A percentile compares a stretch with the other conserved stretches of the same genome.
These are phyloP conservation scores for Zaprionus kolodkinae DNA, from an alignment of 1,140 invertebrate species.

Conservation along the genomic window DNA sequence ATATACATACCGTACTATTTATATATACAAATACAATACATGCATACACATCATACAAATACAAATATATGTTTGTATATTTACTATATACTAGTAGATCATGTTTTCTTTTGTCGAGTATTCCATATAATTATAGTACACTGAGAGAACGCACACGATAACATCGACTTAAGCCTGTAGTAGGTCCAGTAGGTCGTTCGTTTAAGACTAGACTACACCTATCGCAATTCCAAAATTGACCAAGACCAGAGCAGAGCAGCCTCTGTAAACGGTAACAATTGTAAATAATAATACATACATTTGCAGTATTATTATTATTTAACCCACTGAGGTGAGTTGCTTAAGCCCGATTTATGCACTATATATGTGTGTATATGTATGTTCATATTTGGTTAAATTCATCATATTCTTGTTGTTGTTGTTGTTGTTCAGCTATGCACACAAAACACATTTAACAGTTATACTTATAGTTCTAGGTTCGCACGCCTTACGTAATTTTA, in stretches of 20 bases:
- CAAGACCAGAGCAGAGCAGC: conserved; percentile 41
- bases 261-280: conserved; percentile 12
- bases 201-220: conserved; percentile 29
- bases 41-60: conserved; percentile 50
- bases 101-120: not conserved
- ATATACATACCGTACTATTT: conserved; percentile 62
- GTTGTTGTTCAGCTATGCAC: conserved; percentile 34
- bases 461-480: conserved; percentile 43
- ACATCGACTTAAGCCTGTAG: conserved; percentile 60
- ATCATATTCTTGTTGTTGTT: conserved; percentile 16
- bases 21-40: conserved; percentile 63
- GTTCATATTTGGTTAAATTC: conserved; percentile 6
- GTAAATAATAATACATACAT: not conserved
- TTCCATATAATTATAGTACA: conserved; percentile 51
- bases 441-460: conserved; percentile 63
- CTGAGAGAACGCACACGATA: conserved; percentile 62
- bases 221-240: conserved; percentile 70
- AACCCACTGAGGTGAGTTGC: not conserved
- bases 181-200: conserved; percentile 3
- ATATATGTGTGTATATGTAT: not conserved
- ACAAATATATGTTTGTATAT: conserved; percentile 44
- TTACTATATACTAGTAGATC: not conserved
- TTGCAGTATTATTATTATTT: not conserved
- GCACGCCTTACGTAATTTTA: conserved; percentile 37
- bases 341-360: not conserved